Percentiles rank a stretch among this genome's conserved stretches.
Conservation (phyloP, 2,888 invertebrate species). For the Dolichomitus sp. region DNA sequence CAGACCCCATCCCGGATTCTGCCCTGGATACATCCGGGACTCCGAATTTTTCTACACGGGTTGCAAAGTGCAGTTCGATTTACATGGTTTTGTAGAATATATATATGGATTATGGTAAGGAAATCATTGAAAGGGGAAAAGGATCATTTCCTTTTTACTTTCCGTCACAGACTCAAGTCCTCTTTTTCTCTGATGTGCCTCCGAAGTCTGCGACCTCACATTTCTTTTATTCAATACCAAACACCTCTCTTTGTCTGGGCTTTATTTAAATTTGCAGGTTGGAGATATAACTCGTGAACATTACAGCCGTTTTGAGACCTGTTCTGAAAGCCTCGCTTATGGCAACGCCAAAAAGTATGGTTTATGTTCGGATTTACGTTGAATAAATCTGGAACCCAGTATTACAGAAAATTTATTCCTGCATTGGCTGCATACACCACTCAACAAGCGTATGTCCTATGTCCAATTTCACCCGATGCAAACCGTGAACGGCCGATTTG, state of each 20-base stretch:
- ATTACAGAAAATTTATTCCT: neutral
- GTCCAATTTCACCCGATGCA: neutral
- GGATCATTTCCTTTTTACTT: slow-evolving; percentile 28
- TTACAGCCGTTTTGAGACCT: slow-evolving; percentile 46
- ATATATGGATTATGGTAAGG: slow-evolving; percentile 50
- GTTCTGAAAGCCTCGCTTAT: slow-evolving; percentile 1
- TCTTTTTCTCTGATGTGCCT: slow-evolving; percentile 39
- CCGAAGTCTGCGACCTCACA: slow-evolving; percentile 39
- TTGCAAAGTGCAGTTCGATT: slow-evolving; percentile 27
- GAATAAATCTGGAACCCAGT: neutral
- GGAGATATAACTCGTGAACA: slow-evolving; percentile 50
- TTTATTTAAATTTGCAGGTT: slow-evolving; percentile 67
- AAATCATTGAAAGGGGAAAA: slow-evolving; percentile 34
- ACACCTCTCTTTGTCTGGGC: slow-evolving; percentile 22
- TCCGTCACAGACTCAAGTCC: slow-evolving; percentile 46
- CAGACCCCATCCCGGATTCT: too few relatives aligned
- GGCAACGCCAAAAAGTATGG: slow-evolving; percentile 7
- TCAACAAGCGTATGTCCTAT: neutral
- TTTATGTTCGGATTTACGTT: neutral
- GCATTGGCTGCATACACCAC: neutral
- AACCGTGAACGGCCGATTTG: too few relatives aligned
- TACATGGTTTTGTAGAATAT: slow-evolving; percentile 19
- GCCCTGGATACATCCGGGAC: too few relatives aligned
- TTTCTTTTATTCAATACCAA: slow-evolving; percentile 65
- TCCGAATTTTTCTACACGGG: too few relatives aligned